Percentiles rank a stretch among this genome's conserved stretches.
These are phyloP conservation scores for Melanaphis sacchari DNA, from an alignment of 1,140 invertebrate species.

Conservation along the genomic window DNA sequence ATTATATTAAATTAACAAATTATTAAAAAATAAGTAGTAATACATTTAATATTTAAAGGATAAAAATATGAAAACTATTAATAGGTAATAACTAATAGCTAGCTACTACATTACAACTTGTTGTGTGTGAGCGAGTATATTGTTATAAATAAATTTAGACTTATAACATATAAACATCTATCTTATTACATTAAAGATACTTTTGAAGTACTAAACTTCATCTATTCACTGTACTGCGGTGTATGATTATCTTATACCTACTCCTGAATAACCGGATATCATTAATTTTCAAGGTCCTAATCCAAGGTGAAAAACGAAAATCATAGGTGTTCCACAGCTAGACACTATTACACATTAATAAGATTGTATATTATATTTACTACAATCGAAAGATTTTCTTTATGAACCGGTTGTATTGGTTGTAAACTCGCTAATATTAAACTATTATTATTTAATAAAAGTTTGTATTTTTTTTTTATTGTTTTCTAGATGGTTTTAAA, in stretches of 20 bases:
- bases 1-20: background rate
- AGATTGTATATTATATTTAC: background rate
- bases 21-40: no score
- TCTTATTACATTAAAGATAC: background rate
- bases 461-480: background rate
- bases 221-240: background rate
- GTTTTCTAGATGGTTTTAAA: background rate
- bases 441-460: background rate
- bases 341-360: background rate
- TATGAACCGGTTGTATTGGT: conserved; percentile 20
- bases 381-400: conserved; percentile 5
- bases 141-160: background rate
- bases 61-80: background rate
- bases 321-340: conserved; percentile 13
- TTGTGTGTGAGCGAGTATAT: background rate
- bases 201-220: background rate
- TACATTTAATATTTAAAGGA: background rate
- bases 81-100: no score
- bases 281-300: conserved; percentile 44
- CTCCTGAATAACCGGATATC: conserved; percentile 45
- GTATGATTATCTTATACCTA: conserved; percentile 23
- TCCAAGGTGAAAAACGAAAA: conserved; percentile 49
- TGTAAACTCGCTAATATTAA: background rate
- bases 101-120: background rate
- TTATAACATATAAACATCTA: background rate